Evolutionary conservation across 2,888 invertebrate species (phyloP).

Genomic region (Brenthis ino): DNA sequence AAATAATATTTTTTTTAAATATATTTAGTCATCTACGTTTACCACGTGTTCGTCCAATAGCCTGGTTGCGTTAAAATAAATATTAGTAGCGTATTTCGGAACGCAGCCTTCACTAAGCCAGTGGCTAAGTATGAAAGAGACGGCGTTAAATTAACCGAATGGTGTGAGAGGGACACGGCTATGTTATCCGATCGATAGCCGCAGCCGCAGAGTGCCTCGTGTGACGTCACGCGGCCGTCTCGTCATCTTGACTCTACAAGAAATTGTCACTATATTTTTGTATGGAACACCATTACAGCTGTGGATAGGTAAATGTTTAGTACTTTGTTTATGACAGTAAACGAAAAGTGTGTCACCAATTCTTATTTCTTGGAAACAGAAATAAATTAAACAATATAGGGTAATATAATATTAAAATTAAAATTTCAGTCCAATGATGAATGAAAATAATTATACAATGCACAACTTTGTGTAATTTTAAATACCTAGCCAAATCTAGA

Average conservation of each 20-base stretch:
- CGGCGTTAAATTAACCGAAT: conserved; percentile 52
- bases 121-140: conserved; percentile 61
- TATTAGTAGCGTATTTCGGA: conserved; percentile 80
- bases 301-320: conserved; percentile 18
- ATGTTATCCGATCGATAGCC: conserved; percentile 79
- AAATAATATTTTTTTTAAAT: background rate
- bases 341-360: background rate
- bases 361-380: background rate
- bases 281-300: conserved; percentile 46
- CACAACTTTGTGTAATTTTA: conserved; percentile 6
- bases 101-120: conserved; percentile 70
- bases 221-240: conserved; percentile 79
- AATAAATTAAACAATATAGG: background rate
- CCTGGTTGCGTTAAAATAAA: conserved; percentile 79
- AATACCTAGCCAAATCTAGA: background rate
- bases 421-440: background rate
- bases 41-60: conserved; percentile 67
- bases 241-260: conserved; percentile 79
- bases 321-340: conserved; percentile 2
- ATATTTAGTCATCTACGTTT: conserved; percentile 33
- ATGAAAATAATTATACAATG: conserved; percentile 13
- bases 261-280: conserved; percentile 75
- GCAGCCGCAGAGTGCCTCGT: conserved; percentile 80
- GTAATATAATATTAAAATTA: too few relatives aligned
- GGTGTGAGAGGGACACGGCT: conserved; percentile 65